A percentile compares a stretch with the other conserved stretches of the same genome.
phyloP scores from a whole-genome alignment of 2,888 invertebrate genomes.

The Resseliella maxima region DNA sequence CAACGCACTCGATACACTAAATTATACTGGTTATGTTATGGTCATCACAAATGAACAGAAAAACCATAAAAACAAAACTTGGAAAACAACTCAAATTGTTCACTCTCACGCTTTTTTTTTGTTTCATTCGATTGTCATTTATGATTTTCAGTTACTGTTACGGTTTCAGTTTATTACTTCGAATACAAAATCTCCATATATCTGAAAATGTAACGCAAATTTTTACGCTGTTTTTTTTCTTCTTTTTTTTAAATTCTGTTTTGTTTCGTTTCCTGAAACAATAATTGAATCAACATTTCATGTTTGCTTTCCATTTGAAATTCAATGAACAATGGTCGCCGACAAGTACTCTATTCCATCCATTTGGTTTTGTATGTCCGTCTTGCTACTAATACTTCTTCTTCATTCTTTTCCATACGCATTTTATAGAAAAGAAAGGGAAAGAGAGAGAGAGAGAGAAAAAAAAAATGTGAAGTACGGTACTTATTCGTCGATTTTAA shows the following conservation, averaged over 20 bases:
- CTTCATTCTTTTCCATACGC: background rate
- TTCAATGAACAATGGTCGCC: conserved; percentile 21
- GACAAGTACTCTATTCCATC: background rate
- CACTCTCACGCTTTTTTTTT: no score
- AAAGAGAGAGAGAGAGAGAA: background rate
- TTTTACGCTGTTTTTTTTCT: background rate
- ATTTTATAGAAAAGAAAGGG: background rate
- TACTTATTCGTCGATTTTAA: background rate
- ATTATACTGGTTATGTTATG: no score
- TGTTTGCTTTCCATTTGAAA: conserved; percentile 41
- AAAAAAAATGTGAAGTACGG: background rate
- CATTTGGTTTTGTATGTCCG: background rate
- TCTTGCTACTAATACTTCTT: background rate
- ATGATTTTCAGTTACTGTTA: no score
- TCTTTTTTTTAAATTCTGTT: background rate
- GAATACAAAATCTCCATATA: no score
- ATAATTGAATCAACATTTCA: background rate
- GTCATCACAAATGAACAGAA: no score
- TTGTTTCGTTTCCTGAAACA: no score
- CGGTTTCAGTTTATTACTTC: no score
- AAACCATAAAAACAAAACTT: background rate
- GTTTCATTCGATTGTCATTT: no score
- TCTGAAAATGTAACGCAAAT: background rate
- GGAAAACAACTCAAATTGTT: no score
- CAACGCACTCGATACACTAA: background rate